These are phyloP conservation scores for Mormoops blainvillei DNA, from an alignment of 2,113 vertebrate genomes.

Conservation along the genomic window DNA sequence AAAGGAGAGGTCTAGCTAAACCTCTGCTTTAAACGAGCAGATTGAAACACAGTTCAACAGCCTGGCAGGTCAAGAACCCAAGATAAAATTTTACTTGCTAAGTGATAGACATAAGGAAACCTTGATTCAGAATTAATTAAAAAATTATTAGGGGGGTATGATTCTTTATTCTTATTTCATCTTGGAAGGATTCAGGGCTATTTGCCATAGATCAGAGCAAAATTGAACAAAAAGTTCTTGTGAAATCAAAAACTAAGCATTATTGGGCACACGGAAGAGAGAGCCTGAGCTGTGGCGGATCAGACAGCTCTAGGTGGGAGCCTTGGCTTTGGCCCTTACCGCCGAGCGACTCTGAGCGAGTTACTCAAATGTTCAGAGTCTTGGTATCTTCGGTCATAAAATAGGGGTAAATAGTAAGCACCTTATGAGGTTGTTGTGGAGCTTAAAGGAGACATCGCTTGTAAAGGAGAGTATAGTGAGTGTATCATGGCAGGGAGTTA, in stretches of 20 bases:
- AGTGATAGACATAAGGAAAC: neutral
- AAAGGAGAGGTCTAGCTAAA: neutral
- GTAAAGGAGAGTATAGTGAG: neutral
- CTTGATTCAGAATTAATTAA: neutral
- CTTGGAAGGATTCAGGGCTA: neutral
- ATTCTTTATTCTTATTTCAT: neutral
- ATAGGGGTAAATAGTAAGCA: neutral
- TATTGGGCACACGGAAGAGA: neutral
- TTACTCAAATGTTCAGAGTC: neutral
- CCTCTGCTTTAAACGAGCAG: neutral
- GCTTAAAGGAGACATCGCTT: neutral
- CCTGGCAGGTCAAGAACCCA: neutral
- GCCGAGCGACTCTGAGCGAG: neutral
- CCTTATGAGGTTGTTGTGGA: neutral
- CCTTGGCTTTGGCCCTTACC: neutral
- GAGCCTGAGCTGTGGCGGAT: neutral
- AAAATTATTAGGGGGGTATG: neutral
- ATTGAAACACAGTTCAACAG: neutral
- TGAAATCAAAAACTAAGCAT: neutral
- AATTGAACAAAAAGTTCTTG: neutral
- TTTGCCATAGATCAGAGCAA: neutral
- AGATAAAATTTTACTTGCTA: neutral
- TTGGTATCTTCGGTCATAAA: neutral
- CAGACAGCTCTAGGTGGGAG: fast-evolving
- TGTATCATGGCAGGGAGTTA: neutral